Percentiles rank a stretch among this genome's conserved stretches.
phyloP scores from a whole-genome alignment of 2,113 vertebrate genomes.

The Apus apus region DNA sequence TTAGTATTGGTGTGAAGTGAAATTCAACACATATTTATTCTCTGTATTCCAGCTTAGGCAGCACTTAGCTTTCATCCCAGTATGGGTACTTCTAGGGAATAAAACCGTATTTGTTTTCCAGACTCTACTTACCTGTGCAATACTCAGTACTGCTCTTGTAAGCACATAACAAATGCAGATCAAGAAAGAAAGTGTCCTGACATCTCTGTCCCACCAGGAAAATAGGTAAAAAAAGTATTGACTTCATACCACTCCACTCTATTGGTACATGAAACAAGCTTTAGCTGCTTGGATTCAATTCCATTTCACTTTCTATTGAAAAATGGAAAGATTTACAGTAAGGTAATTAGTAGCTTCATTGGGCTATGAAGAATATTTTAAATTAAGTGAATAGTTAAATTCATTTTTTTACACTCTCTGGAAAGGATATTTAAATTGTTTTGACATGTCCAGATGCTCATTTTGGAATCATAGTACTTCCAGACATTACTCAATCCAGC shows the following conservation, averaged over 20 bases:
- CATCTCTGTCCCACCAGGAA: not conserved
- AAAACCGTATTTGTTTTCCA: not conserved
- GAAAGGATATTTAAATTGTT: conserved; percentile 45
- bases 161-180: not conserved
- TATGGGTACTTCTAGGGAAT: not conserved
- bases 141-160: not conserved
- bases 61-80: not conserved
- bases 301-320: not conserved
- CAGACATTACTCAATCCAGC: conserved; percentile 63
- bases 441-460: conserved; percentile 32
- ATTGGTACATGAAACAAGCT: not conserved
- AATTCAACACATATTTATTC: not conserved
- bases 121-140: not conserved
- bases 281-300: not conserved
- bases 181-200: not conserved
- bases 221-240: not conserved
- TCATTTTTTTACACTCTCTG: conserved; percentile 15
- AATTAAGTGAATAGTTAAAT: not conserved
- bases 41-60: not conserved
- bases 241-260: not conserved
- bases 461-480: conserved; percentile 48
- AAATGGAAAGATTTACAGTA: not conserved
- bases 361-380: not conserved
- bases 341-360: not conserved
- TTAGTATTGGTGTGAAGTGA: not conserved